Conservation (phyloP, 2,113 vertebrate genomes). For the Spermophilus dauricus region DNA sequence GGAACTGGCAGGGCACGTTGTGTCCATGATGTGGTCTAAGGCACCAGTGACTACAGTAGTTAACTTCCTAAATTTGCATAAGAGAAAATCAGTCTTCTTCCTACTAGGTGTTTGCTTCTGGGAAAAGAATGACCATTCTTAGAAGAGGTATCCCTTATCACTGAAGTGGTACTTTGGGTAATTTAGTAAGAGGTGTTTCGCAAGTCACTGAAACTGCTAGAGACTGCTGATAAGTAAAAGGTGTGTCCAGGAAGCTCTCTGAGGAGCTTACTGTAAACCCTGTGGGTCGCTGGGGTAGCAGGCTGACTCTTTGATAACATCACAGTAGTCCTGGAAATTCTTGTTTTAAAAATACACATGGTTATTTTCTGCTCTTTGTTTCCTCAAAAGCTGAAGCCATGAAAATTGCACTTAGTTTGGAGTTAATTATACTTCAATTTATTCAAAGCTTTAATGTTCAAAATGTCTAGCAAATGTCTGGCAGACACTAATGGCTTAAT, state of each 20-base stretch:
- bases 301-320: not conserved
- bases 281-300: not conserved
- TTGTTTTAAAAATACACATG: not conserved
- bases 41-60: not conserved
- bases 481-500: slow-evolving; percentile 4
- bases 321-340: not conserved
- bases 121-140: not conserved
- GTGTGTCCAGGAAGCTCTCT: not conserved
- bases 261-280: not conserved
- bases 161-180: not conserved
- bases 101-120: not conserved
- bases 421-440: slow-evolving; percentile 21
- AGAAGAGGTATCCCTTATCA: not conserved
- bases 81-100: not conserved
- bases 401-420: slow-evolving; percentile 15
- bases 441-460: slow-evolving; percentile 34
- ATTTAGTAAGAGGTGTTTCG: not conserved
- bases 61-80: not conserved
- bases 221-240: not conserved
- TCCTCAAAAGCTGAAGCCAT: not conserved
- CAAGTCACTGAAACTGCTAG: not conserved
- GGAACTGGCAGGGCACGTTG: accelerated
- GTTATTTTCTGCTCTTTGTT: slow-evolving; percentile 3
- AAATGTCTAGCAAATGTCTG: not conserved
- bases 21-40: not conserved